Evolutionary conservation across 2,888 invertebrate genomes (phyloP).

Genomic region (Oxyscelio sp.): DNA sequence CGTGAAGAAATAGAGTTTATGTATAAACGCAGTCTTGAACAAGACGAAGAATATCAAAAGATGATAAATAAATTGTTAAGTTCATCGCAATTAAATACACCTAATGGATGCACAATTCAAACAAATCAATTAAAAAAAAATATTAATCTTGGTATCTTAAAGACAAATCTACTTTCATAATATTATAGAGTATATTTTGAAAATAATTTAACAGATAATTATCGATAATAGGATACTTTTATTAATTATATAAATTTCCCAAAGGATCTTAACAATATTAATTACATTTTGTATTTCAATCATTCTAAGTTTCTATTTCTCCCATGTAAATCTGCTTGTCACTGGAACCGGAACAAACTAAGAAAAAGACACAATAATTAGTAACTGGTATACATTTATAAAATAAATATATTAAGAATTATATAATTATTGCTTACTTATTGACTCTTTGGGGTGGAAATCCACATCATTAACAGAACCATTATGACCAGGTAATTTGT

Average conservation of each 20-base stretch:
- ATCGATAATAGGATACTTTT: too few relatives aligned
- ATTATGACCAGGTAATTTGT: conserved; percentile 99
- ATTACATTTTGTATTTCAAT: too few relatives aligned
- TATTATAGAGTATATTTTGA: too few relatives aligned
- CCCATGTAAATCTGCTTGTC: conserved; percentile 98
- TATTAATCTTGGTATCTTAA: conserved; percentile 17
- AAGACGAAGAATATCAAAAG: conserved; percentile 65
- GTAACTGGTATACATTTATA: too few relatives aligned
- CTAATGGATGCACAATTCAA: conserved; percentile 42
- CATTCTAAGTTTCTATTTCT: conserved; percentile 95
- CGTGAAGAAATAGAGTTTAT: conserved; percentile 64
- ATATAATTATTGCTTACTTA: conserved; percentile 89
- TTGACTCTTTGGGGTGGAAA: conserved; percentile 98
- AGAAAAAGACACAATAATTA: conserved; percentile 51
- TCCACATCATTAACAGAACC: conserved; percentile 99
- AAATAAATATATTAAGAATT: too few relatives aligned
- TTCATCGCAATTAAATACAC: conserved; percentile 31
- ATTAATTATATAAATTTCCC: too few relatives aligned
- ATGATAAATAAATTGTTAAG: conserved; percentile 52
- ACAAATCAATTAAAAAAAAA: conserved; percentile 23
- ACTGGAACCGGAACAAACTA: conserved; percentile 97
- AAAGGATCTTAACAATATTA: too few relatives aligned
- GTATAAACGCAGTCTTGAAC: conserved; percentile 60
- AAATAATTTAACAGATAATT: too few relatives aligned
- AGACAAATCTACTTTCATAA: too few relatives aligned